Percentiles rank a stretch among this genome's conserved stretches.
Evolutionary conservation across 2,113 vertebrate genomes (phyloP).

Genomic region (Illadopsis cleaveri): DNA sequence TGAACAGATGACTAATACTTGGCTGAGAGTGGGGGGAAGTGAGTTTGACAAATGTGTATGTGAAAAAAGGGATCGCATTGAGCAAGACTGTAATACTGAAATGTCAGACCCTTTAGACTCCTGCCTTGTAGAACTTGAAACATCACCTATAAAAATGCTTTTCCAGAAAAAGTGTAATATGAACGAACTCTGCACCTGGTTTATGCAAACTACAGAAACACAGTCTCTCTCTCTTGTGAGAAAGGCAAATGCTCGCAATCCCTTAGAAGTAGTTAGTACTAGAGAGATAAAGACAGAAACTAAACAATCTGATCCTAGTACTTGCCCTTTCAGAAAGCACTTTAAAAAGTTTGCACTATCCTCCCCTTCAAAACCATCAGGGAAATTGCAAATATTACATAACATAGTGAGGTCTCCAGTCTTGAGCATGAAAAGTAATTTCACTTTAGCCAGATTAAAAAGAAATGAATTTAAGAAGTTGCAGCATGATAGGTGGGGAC

Average conservation of each 20-base stretch:
- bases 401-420: conserved; percentile 73
- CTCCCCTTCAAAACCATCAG: conserved; percentile 87
- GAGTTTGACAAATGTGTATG: conserved; percentile 62
- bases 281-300: conserved; percentile 75
- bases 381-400: conserved; percentile 78
- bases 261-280: conserved; percentile 85
- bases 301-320: conserved; percentile 76
- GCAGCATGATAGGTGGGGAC: conserved; percentile 65
- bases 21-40: conserved; percentile 82
- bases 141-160: conserved; percentile 88
- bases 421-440: conserved; percentile 74
- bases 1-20: conserved; percentile 87
- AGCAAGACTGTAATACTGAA: conserved; percentile 60
- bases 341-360: conserved; percentile 94
- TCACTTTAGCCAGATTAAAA: conserved; percentile 75
- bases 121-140: conserved; percentile 74
- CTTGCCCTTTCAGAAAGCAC: conserved; percentile 90
- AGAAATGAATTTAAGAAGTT: conserved; percentile 74
- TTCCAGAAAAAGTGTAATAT: conserved; percentile 90
- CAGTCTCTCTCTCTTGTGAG: conserved; percentile 91
- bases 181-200: conserved; percentile 91
- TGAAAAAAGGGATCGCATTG: conserved; percentile 61
- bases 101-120: conserved; percentile 71
- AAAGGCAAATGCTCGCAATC: conserved; percentile 88
- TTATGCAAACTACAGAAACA: conserved; percentile 98